Conservation (phyloP, 2,888 invertebrate species). For the Tricholauxania praeusta region DNA sequence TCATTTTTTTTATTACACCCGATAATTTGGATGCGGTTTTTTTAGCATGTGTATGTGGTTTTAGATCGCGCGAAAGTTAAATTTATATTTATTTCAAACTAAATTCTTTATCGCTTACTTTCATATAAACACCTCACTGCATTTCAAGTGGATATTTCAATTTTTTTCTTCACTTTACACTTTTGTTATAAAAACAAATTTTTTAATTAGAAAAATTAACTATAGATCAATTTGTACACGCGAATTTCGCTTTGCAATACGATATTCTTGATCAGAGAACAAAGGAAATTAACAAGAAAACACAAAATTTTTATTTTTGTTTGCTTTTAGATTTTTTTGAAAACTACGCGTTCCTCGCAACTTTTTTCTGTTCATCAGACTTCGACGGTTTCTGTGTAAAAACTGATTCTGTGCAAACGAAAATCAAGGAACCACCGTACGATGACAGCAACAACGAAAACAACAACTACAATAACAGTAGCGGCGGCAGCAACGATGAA, state of each 20-base stretch:
- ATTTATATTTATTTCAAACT: too few relatives aligned
- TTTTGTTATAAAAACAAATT: too few relatives aligned
- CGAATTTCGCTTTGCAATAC: conserved; percentile 2
- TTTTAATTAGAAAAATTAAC: too few relatives aligned
- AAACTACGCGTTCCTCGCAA: conserved; percentile 2
- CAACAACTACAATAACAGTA: conserved; percentile 27
- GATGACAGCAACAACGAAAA: conserved; percentile 24
- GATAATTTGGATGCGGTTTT: too few relatives aligned
- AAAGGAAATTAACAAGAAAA: conserved; percentile 3
- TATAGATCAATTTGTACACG: neutral
- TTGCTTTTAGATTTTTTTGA: conserved; percentile 14
- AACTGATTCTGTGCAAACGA: conserved; percentile 44
- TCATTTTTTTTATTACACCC: too few relatives aligned
- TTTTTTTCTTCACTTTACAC: too few relatives aligned
- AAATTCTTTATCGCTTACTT: too few relatives aligned
- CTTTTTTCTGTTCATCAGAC: conserved; percentile 34
- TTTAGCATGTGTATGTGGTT: too few relatives aligned
- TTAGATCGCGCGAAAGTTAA: too few relatives aligned
- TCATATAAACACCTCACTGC: too few relatives aligned
- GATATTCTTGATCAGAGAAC: conserved; percentile 1
- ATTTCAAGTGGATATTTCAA: too few relatives aligned
- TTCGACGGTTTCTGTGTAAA: conserved; percentile 44
- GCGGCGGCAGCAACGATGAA: conserved; percentile 18
- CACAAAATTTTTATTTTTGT: neutral
- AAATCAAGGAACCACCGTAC: conserved; percentile 41